phyloP scores from a whole-genome alignment of 1,140 invertebrate species.

The Calliopsis andreniformis region DNA sequence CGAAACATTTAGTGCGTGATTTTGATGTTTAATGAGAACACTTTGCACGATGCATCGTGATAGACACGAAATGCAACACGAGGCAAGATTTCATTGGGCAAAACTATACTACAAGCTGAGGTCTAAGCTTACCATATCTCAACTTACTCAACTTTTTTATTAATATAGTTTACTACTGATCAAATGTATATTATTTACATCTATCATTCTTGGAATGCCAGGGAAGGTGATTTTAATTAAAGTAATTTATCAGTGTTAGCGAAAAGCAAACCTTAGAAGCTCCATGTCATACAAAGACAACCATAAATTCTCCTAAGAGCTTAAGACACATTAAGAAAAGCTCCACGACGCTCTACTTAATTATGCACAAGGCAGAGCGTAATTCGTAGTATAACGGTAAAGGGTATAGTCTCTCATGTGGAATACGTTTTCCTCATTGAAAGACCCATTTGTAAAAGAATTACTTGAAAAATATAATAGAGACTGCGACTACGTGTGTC shows the following conservation, averaged over 20 bases:
- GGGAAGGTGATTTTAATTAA: slow-evolving; percentile 2
- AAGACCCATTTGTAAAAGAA: background rate
- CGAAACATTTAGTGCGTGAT: background rate
- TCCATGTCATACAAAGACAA: background rate
- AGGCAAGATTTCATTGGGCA: too few relatives aligned
- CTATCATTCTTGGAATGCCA: background rate
- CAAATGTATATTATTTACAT: too few relatives aligned
- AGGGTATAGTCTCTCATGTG: background rate
- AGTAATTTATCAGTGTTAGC: slow-evolving; percentile 15
- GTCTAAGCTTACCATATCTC: too few relatives aligned
- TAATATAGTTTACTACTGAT: too few relatives aligned
- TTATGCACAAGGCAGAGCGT: background rate
- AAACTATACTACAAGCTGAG: too few relatives aligned
- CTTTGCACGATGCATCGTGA: slow-evolving; percentile 26
- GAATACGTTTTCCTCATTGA: background rate
- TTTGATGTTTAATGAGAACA: slow-evolving; percentile 8
- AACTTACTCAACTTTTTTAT: too few relatives aligned
- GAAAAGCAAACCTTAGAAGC: slow-evolving; percentile 7
- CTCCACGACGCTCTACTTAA: background rate
- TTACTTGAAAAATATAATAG: too few relatives aligned
- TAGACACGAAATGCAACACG: background rate
- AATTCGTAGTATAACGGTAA: background rate
- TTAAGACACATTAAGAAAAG: slow-evolving; percentile 10
- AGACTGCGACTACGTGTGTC: too few relatives aligned
- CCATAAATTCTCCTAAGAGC: slow-evolving; percentile 30